Conservation (phyloP, 2,113 vertebrate species). For the Hyperopisus bebe region DNA sequence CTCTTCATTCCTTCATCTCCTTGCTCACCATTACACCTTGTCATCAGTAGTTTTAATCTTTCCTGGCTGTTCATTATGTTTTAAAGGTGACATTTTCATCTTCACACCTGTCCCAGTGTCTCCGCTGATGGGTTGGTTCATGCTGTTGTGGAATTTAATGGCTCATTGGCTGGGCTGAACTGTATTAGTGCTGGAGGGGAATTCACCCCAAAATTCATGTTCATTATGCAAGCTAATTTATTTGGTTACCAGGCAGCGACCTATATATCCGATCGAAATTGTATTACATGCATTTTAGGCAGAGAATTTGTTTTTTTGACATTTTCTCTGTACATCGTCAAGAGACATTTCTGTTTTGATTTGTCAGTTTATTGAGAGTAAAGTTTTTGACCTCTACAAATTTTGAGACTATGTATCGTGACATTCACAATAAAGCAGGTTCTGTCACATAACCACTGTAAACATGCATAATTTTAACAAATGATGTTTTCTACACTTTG, state of each 20-base stretch:
- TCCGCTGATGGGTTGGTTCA: not conserved
- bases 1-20: not conserved
- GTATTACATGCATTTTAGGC: not conserved
- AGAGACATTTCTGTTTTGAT: not conserved
- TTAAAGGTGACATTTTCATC: conserved; percentile 3
- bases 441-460: not conserved
- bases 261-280: not conserved
- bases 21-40: not conserved
- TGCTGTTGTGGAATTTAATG: not conserved
- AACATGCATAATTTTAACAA: not conserved
- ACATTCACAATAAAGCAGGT: not conserved
- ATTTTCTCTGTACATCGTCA: not conserved
- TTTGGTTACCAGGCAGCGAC: not conserved
- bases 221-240: not conserved
- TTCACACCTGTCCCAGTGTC: not conserved
- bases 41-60: not conserved
- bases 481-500: not conserved
- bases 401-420: not conserved
- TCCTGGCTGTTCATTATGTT: not conserved
- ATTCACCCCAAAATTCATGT: not conserved
- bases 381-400: not conserved
- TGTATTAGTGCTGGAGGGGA: not conserved
- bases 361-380: not conserved
- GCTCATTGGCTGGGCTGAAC: not conserved
- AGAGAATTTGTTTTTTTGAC: not conserved